These are phyloP conservation scores for Agrilus planipennis DNA, from an alignment of 1,140 invertebrate species.

Conservation along the genomic window DNA sequence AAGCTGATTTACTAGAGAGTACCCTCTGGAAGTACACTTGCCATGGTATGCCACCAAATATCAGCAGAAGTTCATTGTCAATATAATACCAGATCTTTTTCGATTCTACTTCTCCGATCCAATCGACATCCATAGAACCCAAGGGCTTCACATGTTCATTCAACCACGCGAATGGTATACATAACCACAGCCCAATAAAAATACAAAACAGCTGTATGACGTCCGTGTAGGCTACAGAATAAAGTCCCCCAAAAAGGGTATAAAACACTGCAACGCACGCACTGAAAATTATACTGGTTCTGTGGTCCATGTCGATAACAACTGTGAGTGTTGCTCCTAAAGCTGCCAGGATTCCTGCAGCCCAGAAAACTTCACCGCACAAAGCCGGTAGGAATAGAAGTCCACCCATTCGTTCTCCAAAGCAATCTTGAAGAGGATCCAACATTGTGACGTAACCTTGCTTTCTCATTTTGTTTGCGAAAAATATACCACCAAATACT, in stretches of 20 bases:
- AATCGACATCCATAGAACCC: conserved; percentile 70
- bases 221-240: conserved; percentile 97
- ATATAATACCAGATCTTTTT: conserved; percentile 72
- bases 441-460: conserved; percentile 98
- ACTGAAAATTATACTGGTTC: conserved; percentile 86
- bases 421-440: conserved; percentile 92
- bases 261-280: conserved; percentile 94
- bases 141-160: conserved; percentile 73
- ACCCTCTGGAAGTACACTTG: conserved; percentile 98
- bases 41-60: conserved; percentile 98
- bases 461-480: conserved; percentile 93
- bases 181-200: conserved; percentile 96
- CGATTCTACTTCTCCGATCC: conserved; percentile 71
- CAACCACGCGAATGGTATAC: conserved; percentile 89
- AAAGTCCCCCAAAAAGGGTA: conserved; percentile 93
- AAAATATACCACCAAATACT: conserved; percentile 91
- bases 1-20: conserved; percentile 86
- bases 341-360: conserved; percentile 29
- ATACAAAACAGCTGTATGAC: conserved; percentile 98
- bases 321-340: conserved; percentile 86
- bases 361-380: conserved; percentile 64
- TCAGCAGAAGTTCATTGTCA: conserved; percentile 81
- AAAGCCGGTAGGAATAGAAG: conserved; percentile 92
- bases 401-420: conserved; percentile 94
- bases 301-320: conserved; percentile 91